Conservation (phyloP, 2,797 vertebrate genomes). For the Parauchenoglanis ngamensis region DNA sequence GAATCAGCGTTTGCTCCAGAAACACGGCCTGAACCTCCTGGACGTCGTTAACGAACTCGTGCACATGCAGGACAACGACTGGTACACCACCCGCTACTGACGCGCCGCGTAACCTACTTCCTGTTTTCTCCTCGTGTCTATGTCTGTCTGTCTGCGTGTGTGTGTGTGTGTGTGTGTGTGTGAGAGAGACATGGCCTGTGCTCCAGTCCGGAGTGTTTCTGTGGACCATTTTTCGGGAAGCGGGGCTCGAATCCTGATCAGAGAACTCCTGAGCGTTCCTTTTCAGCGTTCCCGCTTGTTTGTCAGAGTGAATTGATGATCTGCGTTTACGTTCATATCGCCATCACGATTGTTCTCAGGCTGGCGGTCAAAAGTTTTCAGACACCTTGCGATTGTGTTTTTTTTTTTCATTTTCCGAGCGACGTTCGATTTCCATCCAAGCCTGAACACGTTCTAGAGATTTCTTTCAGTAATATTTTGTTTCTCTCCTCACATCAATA, state of each 20-base stretch:
- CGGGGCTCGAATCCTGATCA: background rate
- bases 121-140: background rate
- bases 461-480: background rate
- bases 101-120: background rate
- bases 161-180: background rate
- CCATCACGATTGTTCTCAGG: background rate
- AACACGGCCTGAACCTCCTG: slow-evolving; percentile 86
- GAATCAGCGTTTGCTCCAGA: slow-evolving; percentile 85
- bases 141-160: background rate
- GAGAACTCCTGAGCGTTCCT: background rate
- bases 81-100: slow-evolving; percentile 86
- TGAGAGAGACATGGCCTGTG: background rate
- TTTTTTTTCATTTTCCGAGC: background rate
- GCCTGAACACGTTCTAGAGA: background rate
- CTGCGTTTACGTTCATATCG: background rate
- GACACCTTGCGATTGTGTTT: background rate
- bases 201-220: background rate
- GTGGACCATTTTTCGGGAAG: background rate
- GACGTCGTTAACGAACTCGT: slow-evolving; percentile 92
- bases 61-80: slow-evolving; percentile 86
- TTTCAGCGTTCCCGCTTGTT: background rate
- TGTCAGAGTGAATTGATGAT: background rate
- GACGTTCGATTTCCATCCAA: background rate
- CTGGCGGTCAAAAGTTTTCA: background rate
- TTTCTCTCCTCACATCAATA: background rate